Conservation (phyloP, 1,140 invertebrate genomes). For the Drosophila nigromelanica region DNA sequence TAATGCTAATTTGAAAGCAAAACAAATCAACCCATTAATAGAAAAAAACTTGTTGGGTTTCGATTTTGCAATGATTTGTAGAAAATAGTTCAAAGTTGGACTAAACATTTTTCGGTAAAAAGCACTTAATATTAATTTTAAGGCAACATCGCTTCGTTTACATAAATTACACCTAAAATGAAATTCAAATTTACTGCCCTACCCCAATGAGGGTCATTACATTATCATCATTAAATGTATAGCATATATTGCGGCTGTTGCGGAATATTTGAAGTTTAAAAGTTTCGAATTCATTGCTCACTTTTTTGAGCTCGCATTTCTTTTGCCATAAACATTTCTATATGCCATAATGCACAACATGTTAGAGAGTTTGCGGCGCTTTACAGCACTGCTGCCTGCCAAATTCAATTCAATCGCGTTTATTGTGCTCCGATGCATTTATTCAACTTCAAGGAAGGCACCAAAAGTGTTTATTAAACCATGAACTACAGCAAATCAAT, state of each 20-base stretch:
- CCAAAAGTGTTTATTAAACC: neutral
- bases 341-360: conserved; percentile 11
- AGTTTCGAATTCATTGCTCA: conserved; percentile 15
- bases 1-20: conserved; percentile 63
- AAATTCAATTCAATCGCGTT: neutral
- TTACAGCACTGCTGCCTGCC: neutral
- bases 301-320: conserved; percentile 21
- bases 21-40: conserved; percentile 49
- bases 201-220: conserved; percentile 23
- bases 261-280: conserved; percentile 14
- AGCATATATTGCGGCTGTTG: conserved; percentile 7
- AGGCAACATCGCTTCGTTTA: neutral
- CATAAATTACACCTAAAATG: conserved; percentile 16
- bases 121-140: conserved; percentile 27
- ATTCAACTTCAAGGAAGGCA: neutral
- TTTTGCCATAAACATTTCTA: conserved; percentile 38
- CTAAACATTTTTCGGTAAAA: neutral
- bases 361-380: conserved; percentile 38
- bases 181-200: conserved; percentile 13
- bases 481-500: conserved; percentile 30
- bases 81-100: neutral
- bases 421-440: neutral
- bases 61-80: conserved; percentile 30
- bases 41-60: conserved; percentile 18
- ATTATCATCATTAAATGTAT: too few species aligned